phyloP scores from a whole-genome alignment of 2,113 vertebrate species.

The Corvus hawaiiensis region DNA sequence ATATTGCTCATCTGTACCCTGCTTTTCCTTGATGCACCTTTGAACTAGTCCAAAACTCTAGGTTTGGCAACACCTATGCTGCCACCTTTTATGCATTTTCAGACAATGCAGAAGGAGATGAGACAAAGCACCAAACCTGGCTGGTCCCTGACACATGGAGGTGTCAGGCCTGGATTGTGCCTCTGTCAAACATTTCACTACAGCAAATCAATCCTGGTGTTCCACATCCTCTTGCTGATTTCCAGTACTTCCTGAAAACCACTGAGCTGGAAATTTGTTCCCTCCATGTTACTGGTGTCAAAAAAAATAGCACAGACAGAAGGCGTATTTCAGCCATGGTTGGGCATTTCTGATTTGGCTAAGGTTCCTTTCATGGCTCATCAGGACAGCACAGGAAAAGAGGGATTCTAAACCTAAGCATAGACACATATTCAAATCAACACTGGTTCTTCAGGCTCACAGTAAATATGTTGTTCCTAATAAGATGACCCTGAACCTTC shows the following conservation, averaged over 20 bases:
- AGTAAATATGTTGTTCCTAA: constrained; percentile 48
- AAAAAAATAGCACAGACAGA: background rate
- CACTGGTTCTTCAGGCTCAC: background rate
- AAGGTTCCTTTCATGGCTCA: constrained; percentile 14
- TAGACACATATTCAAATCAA: constrained; percentile 13
- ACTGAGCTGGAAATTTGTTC: background rate
- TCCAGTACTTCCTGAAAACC: background rate
- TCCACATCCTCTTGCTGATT: background rate
- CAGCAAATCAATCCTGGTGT: background rate
- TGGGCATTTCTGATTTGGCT: background rate
- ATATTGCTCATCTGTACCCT: background rate
- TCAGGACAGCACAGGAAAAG: background rate
- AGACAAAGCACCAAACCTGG: background rate
- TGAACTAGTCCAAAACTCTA: background rate
- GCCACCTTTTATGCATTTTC: background rate
- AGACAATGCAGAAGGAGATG: background rate
- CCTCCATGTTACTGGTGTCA: background rate
- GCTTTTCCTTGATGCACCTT: background rate
- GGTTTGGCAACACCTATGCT: background rate
- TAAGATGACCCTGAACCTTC: constrained; percentile 37
- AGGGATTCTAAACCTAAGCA: background rate
- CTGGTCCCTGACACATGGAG: background rate
- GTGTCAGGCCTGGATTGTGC: background rate
- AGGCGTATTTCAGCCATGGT: background rate
- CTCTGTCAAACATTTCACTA: background rate